Evolutionary conservation across 2,797 vertebrate species (phyloP).

Genomic region (Lemur catta): DNA sequence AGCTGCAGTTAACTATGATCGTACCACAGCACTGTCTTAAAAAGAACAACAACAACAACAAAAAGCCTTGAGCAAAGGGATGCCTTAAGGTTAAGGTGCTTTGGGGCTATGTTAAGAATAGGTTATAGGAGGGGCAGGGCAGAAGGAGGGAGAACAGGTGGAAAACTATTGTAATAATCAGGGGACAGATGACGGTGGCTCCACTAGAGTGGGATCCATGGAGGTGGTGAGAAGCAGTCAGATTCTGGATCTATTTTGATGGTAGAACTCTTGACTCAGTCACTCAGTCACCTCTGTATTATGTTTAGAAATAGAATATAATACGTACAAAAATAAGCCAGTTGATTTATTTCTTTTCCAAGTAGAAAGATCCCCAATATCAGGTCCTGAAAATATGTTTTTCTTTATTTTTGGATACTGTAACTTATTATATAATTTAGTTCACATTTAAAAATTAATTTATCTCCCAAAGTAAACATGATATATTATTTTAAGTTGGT

Average conservation of each 20-base stretch:
- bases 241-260: neutral
- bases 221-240: neutral
- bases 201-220: neutral
- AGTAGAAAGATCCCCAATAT: neutral
- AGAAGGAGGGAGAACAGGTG: neutral
- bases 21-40: no score
- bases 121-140: neutral
- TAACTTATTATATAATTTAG: neutral
- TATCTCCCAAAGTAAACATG: neutral
- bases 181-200: neutral
- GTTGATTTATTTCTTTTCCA: neutral
- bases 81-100: neutral
- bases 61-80: neutral
- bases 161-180: neutral
- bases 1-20: neutral
- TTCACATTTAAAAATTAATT: neutral
- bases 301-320: slow-evolving; percentile 2
- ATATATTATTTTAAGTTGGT: neutral
- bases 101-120: neutral
- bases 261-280: neutral
- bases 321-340: neutral
- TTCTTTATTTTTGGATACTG: neutral
- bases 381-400: neutral
- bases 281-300: neutral
- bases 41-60: no score